A percentile compares a stretch with the other conserved stretches of the same genome.
These are phyloP conservation scores for Ifrita kowaldi DNA, from an alignment of 2,113 vertebrate species.

Conservation along the genomic window DNA sequence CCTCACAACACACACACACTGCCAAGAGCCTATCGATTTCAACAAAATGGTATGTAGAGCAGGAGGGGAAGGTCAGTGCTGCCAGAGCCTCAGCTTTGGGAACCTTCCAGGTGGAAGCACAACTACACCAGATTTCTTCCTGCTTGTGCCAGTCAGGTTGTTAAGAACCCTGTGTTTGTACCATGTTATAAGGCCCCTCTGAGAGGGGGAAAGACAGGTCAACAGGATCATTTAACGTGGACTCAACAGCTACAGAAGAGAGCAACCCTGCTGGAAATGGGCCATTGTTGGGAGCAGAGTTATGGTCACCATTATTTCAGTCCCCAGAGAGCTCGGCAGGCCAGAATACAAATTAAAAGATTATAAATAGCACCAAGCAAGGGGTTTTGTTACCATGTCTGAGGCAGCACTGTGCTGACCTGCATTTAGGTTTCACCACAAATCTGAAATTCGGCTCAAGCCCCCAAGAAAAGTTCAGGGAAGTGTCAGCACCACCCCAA, in stretches of 20 bases:
- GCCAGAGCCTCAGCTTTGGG: background rate
- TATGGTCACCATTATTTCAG: constrained; percentile 27
- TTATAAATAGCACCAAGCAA: background rate
- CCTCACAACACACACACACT: background rate
- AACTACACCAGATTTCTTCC: background rate
- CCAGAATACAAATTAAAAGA: constrained; percentile 37
- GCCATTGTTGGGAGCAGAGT: constrained; percentile 3
- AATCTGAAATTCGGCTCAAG: background rate
- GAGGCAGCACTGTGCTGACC: background rate
- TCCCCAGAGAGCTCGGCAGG: background rate
- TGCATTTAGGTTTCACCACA: background rate
- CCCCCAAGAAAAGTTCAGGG: background rate
- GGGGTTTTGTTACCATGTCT: background rate
- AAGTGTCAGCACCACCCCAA: background rate
- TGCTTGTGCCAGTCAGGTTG: background rate
- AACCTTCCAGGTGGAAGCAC: background rate
- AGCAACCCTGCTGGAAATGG: background rate
- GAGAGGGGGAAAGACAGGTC: constrained; percentile 4
- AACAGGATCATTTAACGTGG: background rate
- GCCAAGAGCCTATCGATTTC: background rate
- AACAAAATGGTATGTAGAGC: background rate
- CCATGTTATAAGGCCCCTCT: background rate
- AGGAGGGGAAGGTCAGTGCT: background rate
- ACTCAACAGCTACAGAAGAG: constrained; percentile 2
- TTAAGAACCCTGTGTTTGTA: background rate